phyloP scores from a whole-genome alignment of 2,113 vertebrate species.

The Amblyopsis rosae region DNA sequence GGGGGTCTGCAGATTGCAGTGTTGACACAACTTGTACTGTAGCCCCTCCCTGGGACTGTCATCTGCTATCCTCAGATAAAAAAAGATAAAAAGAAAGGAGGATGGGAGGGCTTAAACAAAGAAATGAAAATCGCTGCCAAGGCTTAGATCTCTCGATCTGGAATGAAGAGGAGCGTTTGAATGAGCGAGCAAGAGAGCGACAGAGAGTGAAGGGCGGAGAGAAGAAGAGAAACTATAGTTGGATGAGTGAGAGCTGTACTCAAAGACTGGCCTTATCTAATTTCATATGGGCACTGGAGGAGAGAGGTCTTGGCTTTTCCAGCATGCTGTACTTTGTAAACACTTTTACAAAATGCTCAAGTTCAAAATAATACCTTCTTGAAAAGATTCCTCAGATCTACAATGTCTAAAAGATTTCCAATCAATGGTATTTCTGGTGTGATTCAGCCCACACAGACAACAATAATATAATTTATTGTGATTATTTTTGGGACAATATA shows the following conservation, averaged over 20 bases:
- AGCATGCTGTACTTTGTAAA: too few relatives aligned
- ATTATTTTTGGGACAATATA: too few relatives aligned
- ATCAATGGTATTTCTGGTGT: background rate
- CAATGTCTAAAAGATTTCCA: background rate
- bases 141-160: conserved; percentile 56
- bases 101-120: conserved; percentile 35
- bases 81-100: conserved; percentile 29
- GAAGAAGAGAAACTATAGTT: conserved; percentile 30
- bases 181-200: background rate
- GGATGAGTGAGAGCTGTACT: conserved; percentile 40
- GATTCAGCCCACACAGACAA: conserved; percentile 7
- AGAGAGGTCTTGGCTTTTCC: background rate
- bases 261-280: conserved; percentile 32
- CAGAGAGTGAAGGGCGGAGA: conserved; percentile 1
- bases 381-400: too few relatives aligned
- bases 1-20: conserved; percentile 30
- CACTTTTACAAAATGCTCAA: too few relatives aligned
- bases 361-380: too few relatives aligned
- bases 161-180: conserved; percentile 13
- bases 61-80: conserved; percentile 47
- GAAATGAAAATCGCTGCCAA: conserved; percentile 49
- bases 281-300: background rate
- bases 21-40: conserved; percentile 31
- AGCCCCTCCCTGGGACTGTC: conserved; percentile 21
- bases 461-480: too few relatives aligned